Base-by-base conservation (phyloP, 2,113 vertebrate genomes). In the Girardinichthys multiradiatus region DNA sequence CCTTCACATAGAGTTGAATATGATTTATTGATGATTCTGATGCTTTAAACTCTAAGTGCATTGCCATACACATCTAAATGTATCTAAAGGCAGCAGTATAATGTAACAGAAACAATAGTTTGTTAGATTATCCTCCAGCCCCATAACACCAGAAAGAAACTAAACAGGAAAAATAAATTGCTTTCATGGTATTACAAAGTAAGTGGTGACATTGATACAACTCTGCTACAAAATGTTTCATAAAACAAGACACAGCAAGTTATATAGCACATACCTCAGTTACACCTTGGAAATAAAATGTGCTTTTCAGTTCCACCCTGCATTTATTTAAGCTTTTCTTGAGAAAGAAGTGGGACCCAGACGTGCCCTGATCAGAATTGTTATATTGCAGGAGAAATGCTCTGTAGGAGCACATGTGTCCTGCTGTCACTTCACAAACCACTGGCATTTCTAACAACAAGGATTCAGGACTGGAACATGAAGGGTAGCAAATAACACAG, bases 1-100 rank as follows among this genome's bases (percentile, higher is more conserved):
- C 74, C 83, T 87, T 86, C 81, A 80, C 76, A 76, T 76, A 0
- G 64, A 75, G 62, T 83, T 15, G 33, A 59, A 54, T 73, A 54
- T 86, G 84, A 91, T 88, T 89, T 90, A 86, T 78, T 76, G 84
- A 72, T 76, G 35, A 61, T 80, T 79, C 82, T 85, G 83, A 85
- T 63, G 80, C 81, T 90, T 79, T 79, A 71, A 88, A 75, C 64
- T 24, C 12, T 80, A 76, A 85, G 71, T 42, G 72, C 29, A 54
- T 74, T 24, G 61, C 60, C 57, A 19, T 80, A 75, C 70, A 88
- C 72, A 78, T 80, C 72, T 59, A 68, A 89, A 90, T 76, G 68
- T 74, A 61, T 86, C 79, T 72, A 65, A 84, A 39, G n/a, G 72
- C 81, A 80, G 83, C 76, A 57, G 64, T 71, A 74, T 78, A 84